Percentiles rank a stretch among this genome's conserved stretches.
Evolutionary conservation across 2,113 vertebrate genomes (phyloP).

Genomic region (Columbina picui): DNA sequence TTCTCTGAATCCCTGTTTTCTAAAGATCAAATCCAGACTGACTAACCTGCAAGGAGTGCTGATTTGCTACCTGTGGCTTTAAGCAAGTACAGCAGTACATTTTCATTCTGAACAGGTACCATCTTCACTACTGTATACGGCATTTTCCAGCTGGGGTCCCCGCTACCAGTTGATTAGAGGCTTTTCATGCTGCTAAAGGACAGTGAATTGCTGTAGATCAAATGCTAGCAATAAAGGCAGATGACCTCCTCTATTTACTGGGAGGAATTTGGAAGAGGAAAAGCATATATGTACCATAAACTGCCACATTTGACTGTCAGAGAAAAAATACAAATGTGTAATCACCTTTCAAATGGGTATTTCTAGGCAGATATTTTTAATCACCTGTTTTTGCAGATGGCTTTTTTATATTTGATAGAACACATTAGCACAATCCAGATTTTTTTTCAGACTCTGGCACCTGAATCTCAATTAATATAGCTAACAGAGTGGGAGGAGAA

Average conservation of each 20-base stretch:
- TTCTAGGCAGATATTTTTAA: not conserved
- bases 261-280: conserved; percentile 12
- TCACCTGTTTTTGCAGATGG: not conserved
- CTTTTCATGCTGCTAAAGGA: conserved; percentile 47
- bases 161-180: conserved; percentile 23
- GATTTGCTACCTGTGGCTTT: not conserved
- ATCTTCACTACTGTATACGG: not conserved
- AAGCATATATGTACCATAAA: not conserved
- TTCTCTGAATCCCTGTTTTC: not conserved
- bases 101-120: conserved; percentile 43
- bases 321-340: not conserved
- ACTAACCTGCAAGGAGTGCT: not conserved
- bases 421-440: not conserved
- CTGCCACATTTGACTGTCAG: not conserved
- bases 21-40: not conserved
- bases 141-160: conserved; percentile 17
- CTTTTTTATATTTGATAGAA: not conserved
- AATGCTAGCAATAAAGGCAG: conserved; percentile 16
- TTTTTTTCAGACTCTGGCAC: not conserved
- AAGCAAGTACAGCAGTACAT: not conserved
- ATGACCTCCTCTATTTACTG: not conserved
- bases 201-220: conserved; percentile 45
- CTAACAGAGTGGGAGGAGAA: not conserved
- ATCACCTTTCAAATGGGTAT: not conserved
- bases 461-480: not conserved